A percentile compares a stretch with the other conserved stretches of the same genome.
phyloP scores from a whole-genome alignment of 2,113 vertebrate genomes.

The Puma concolor region DNA sequence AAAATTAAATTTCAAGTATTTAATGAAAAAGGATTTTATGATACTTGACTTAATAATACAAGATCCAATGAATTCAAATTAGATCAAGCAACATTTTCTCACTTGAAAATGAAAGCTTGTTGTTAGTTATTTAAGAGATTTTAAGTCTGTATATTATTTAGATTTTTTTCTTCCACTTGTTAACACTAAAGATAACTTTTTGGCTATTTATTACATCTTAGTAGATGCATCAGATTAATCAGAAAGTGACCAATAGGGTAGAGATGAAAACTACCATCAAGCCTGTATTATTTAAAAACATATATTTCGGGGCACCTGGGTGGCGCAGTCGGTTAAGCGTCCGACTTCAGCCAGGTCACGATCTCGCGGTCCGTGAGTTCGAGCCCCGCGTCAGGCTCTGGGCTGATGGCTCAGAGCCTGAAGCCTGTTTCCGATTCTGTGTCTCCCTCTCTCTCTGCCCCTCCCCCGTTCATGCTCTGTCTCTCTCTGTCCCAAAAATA shows the following conservation, averaged over 20 bases:
- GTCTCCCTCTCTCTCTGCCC: too few species aligned
- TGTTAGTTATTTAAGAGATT: constrained; percentile 29
- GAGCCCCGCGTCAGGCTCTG: too few species aligned
- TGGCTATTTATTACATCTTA: not conserved
- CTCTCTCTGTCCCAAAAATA: too few species aligned
- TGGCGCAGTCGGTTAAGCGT: too few species aligned
- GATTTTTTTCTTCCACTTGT: not conserved
- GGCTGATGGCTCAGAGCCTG: too few species aligned
- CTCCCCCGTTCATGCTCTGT: too few species aligned
- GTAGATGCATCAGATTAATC: constrained; percentile 27
- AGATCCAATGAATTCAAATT: not conserved
- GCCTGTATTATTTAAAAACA: not conserved
- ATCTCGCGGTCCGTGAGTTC: too few species aligned
- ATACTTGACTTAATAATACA: not conserved
- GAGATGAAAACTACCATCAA: not conserved
- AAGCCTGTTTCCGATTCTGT: too few species aligned
- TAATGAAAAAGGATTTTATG: not conserved
- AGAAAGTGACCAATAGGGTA: not conserved
- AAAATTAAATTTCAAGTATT: not conserved
- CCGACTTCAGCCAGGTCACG: too few species aligned
- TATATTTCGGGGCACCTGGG: not conserved
- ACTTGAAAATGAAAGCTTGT: constrained; percentile 10
- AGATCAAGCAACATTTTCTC: constrained; percentile 23
- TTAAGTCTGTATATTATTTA: not conserved
- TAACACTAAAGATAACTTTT: constrained; percentile 13